Evolutionary conservation across 2,888 invertebrate species (phyloP), one percentile per base, ranked within the genome.

Genomic region (Autographa pulchrina): DNA sequence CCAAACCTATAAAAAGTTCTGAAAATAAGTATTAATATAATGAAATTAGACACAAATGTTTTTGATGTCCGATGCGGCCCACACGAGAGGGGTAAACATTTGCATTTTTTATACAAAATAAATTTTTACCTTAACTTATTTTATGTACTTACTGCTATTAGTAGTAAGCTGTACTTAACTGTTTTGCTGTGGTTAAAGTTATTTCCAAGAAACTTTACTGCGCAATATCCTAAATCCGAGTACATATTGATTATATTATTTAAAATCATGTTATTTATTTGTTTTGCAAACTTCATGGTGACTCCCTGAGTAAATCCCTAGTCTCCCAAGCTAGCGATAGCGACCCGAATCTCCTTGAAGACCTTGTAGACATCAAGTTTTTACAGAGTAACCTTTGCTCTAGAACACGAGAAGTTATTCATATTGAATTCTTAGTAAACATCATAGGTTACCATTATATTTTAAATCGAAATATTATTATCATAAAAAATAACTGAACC

Each of bases 11-110:
- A n/a, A 48, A 7, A 48, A 48, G 48, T 48, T 16, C n/a, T 48
- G n/a, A 48, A 48, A n/a, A 48, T 48, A 48, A 48, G 48, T 48
- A 48, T 48, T 48, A 48, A 48, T 56, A 62, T 61, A 65, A 78
- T 78, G 81, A 78, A 78, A 80, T 9, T 69, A 20, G 64, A 68
- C 1, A n/a, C 58, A 59, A 56, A 80, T 67, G 56, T 54, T 38
- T 60, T 76, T 9, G 67, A 52, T 66, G 56, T 64, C 38, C 65
- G 65, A 65, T 76, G 59, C 60, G 59, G 62, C 56, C 67, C 62
- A 9, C 43, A 62, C 35, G 41, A 62, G 25, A 4, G 52, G 54
- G 77, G 76, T 77, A 76, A 72, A 20, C 35, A 0, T n/a, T 48
- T n/a, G n/a, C 5, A n/a, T n/a, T n/a, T 43, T 2, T 43, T 48